These are phyloP conservation scores for Galerucella nymphaeae DNA, from an alignment of 2,888 invertebrate genomes.

Conservation along the genomic window DNA sequence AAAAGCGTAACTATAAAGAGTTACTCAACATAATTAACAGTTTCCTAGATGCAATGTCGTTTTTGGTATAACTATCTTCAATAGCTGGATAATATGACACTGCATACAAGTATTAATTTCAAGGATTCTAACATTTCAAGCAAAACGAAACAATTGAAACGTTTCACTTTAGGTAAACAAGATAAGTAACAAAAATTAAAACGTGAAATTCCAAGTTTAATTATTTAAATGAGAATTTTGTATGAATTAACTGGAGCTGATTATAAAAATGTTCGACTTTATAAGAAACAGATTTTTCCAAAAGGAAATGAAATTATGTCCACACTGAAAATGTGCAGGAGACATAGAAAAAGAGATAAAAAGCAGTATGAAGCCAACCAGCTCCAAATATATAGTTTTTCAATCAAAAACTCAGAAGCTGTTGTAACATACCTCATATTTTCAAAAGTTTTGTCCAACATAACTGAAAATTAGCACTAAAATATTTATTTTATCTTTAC, in stretches of 20 bases:
- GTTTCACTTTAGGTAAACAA: background rate
- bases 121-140: constrained; percentile 14
- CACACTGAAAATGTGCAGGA: too few species aligned
- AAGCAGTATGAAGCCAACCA: too few species aligned
- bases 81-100: constrained; percentile 3
- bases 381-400: too few species aligned
- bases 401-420: too few species aligned
- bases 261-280: too few species aligned
- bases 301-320: too few species aligned
- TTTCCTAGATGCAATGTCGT: background rate
- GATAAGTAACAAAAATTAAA: background rate
- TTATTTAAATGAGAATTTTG: too few species aligned
- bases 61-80: background rate
- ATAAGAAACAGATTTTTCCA: too few species aligned
- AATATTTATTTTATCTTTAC: background rate
- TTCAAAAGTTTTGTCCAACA: background rate
- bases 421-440: background rate
- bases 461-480: background rate
- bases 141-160: background rate
- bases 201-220: too few species aligned
- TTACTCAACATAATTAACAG: background rate
- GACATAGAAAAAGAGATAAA: too few species aligned
- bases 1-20: background rate
- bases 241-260: too few species aligned
- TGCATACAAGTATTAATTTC: constrained; percentile 19